Percentiles rank a stretch among this genome's conserved stretches.
Conservation (phyloP, 1,140 invertebrate genomes). For the Adelges cooleyi region DNA sequence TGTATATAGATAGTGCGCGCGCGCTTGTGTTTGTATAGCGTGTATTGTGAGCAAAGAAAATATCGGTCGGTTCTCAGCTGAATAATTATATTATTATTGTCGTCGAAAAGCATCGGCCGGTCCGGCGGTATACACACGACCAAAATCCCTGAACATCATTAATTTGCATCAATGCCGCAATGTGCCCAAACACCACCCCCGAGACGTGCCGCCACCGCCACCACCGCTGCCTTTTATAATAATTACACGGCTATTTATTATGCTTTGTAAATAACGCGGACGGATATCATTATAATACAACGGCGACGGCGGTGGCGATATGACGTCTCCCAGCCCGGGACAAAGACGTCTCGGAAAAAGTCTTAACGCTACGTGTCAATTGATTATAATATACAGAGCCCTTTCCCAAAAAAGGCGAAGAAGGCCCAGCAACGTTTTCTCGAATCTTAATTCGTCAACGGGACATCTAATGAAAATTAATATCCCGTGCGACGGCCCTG, state of each 20-base stretch:
- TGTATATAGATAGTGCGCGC: neutral
- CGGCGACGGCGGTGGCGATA: neutral
- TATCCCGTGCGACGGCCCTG: neutral
- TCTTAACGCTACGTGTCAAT: neutral
- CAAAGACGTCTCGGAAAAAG: conserved; percentile 17
- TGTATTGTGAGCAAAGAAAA: neutral
- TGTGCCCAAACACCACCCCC: neutral
- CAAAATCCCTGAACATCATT: conserved; percentile 14
- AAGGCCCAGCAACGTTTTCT: no score
- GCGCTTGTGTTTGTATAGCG: neutral
- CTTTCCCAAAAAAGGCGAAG: no score
- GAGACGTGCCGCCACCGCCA: neutral
- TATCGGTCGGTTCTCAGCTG: neutral
- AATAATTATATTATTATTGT: neutral
- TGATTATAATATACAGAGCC: no score
- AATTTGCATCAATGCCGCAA: conserved; percentile 23
- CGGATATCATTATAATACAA: conserved; percentile 23
- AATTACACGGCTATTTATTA: conserved; percentile 29
- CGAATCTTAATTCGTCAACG: neutral
- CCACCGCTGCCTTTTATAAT: conserved; percentile 14
- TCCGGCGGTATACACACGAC: neutral
- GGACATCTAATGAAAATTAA: conserved; percentile 9
- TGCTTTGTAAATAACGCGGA: conserved; percentile 24
- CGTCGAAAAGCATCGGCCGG: neutral
- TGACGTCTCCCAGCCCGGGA: neutral